A percentile compares a stretch with the other conserved stretches of the same genome.
phyloP scores from a whole-genome alignment of 2,888 invertebrate genomes.

The Lamellibrachia satsuma region DNA sequence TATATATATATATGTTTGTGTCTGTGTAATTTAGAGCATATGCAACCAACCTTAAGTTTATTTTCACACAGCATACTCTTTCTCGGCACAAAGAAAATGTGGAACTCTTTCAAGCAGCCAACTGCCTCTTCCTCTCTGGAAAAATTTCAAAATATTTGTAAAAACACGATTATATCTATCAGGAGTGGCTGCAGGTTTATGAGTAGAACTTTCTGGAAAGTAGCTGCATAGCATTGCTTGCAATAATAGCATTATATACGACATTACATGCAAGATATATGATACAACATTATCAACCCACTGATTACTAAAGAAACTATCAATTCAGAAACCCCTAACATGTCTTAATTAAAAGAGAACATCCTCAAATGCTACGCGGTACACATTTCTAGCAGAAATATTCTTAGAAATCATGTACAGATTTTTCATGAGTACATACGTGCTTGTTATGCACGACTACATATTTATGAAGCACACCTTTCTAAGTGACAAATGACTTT shows the following conservation, averaged over 20 bases:
- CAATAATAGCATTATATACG: no score
- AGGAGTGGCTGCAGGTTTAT: no score
- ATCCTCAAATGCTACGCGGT: background rate
- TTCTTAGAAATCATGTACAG: background rate
- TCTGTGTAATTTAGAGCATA: background rate
- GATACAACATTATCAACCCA: background rate
- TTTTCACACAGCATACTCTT: conserved; percentile 87
- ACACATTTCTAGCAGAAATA: background rate
- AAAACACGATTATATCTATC: no score
- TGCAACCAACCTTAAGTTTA: conserved; percentile 72
- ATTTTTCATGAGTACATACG: no score
- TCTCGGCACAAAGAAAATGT: conserved; percentile 88
- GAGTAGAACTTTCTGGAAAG: no score
- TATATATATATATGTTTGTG: background rate
- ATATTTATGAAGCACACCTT: no score
- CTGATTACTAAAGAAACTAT: background rate
- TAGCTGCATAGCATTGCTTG: no score
- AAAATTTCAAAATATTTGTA: conserved; percentile 25
- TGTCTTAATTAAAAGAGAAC: background rate
- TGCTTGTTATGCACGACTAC: no score
- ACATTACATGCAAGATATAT: background rate
- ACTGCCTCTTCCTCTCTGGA: conserved; percentile 67
- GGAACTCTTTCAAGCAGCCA: conserved; percentile 77
- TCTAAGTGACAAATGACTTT: no score
- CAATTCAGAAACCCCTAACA: background rate